Evolutionary conservation across 2,113 vertebrate genomes (phyloP).

Genomic region (Tachysurus fulvidraco): DNA sequence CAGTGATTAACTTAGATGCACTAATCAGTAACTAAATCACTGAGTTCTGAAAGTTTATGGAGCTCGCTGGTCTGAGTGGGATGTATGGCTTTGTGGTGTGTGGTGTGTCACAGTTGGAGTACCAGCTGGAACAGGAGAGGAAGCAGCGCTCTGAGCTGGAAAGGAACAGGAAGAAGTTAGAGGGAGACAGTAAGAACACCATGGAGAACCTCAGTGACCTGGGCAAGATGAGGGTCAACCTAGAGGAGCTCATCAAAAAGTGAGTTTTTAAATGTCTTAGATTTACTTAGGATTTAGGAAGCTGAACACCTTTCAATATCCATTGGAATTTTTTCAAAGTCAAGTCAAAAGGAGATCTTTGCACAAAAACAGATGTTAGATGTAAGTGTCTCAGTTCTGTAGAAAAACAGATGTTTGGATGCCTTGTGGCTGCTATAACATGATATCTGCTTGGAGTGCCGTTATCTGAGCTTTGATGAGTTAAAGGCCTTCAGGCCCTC

Average conservation of each 20-base stretch:
- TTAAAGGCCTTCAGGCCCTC: constrained; percentile 28
- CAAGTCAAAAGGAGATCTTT: constrained; percentile 31
- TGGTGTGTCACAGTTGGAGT: constrained; percentile 65
- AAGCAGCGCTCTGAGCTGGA: constrained; percentile 67
- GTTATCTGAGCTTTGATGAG: constrained; percentile 53
- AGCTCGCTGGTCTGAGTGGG: constrained; percentile 15
- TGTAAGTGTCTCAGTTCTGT: constrained; percentile 32
- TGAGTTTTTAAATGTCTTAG: constrained; percentile 47
- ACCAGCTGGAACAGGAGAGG: constrained; percentile 70
- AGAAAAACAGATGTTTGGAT: constrained; percentile 55
- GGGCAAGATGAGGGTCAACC: constrained; percentile 68
- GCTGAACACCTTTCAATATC: neutral
- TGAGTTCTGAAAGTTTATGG: neutral
- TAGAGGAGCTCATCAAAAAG: constrained; percentile 75
- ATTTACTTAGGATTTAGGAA: neutral
- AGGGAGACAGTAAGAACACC: constrained; percentile 66
- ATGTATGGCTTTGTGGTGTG: constrained; percentile 12
- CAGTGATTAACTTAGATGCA: neutral
- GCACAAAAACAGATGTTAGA: constrained; percentile 35
- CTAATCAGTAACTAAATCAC: neutral
- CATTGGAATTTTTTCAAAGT: neutral
- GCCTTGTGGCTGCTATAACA: constrained; percentile 45
- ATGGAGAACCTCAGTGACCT: constrained; percentile 68
- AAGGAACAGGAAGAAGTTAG: constrained; percentile 69
- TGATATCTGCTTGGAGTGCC: constrained; percentile 46